These are phyloP conservation scores for Thunnus albacares DNA, from an alignment of 2,797 vertebrate genomes.

Conservation along the genomic window DNA sequence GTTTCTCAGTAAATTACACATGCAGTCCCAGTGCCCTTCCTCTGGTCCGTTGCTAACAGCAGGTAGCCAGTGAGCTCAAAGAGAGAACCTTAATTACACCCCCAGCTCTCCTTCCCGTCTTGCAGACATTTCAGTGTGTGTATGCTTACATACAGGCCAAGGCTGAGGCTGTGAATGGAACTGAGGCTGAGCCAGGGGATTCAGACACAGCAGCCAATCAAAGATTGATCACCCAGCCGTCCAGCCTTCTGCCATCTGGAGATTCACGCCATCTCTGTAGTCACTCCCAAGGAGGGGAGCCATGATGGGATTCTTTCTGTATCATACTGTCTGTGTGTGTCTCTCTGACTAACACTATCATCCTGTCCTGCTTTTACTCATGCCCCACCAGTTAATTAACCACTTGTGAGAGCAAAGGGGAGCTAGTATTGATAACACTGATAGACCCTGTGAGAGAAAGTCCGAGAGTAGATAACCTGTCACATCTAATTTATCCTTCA, in stretches of 20 bases:
- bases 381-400: conserved; percentile 57
- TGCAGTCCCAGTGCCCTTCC: conserved; percentile 30
- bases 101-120: conserved; percentile 48
- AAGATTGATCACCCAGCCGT: conserved; percentile 79
- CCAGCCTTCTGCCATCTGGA: conserved; percentile 78
- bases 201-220: conserved; percentile 80
- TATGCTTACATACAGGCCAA: conserved; percentile 49
- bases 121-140: conserved; percentile 54
- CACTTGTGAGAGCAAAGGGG: conserved; percentile 45
- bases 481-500: conserved; percentile 41
- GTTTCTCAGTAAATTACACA: conserved; percentile 55
- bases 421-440: conserved; percentile 47
- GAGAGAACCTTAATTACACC: conserved; percentile 65
- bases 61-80: conserved; percentile 57
- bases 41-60: conserved; percentile 48
- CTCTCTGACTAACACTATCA: conserved; percentile 47
- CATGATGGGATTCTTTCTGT: conserved; percentile 63
- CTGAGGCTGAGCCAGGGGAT: conserved; percentile 71
- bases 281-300: conserved; percentile 55
- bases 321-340: conserved; percentile 40
- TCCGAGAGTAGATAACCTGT: conserved; percentile 40
- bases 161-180: conserved; percentile 54
- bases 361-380: conserved; percentile 35
- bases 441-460: conserved; percentile 23
- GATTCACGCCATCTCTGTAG: conserved; percentile 67